A percentile compares a stretch with the other conserved stretches of the same genome.
Conservation (phyloP, 2,113 vertebrate genomes). For the Motacilla alba region DNA sequence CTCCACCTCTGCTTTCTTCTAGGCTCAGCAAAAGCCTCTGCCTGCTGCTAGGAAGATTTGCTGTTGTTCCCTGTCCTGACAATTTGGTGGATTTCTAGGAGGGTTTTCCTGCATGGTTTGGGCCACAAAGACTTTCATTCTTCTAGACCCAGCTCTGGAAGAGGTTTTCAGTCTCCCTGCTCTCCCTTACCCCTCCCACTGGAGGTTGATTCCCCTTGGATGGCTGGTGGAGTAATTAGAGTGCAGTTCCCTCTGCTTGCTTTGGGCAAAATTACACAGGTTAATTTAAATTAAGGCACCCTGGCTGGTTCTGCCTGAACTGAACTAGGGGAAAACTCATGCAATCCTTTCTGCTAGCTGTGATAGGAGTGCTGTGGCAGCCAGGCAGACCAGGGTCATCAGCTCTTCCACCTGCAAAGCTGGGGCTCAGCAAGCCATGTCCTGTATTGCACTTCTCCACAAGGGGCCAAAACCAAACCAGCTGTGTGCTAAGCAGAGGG, state of each 20-base stretch:
- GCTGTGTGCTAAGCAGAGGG: not conserved
- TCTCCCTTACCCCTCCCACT: not conserved
- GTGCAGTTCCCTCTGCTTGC: not conserved
- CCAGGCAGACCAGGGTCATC: not conserved
- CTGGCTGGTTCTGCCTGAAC: not conserved
- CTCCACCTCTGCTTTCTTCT: not conserved
- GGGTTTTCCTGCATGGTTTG: not conserved
- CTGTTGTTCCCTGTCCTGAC: not conserved
- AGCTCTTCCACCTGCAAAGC: not conserved
- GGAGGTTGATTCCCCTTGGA: not conserved
- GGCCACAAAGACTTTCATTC: not conserved
- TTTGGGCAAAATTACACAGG: not conserved
- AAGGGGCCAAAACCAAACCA: not conserved
- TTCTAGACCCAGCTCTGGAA: not conserved
- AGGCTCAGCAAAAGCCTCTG: not conserved
- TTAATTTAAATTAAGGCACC: not conserved
- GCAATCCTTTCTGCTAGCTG: not conserved
- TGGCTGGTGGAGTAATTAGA: not conserved
- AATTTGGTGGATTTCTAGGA: not conserved
- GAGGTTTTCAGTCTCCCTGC: not conserved
- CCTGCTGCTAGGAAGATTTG: not conserved
- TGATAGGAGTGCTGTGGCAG: fast-evolving
- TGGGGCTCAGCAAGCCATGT: not conserved
- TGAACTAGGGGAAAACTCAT: not conserved
- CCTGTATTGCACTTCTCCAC: not conserved